phyloP scores from a whole-genome alignment of 1,140 invertebrate species.

The Bombus balteatus region DNA sequence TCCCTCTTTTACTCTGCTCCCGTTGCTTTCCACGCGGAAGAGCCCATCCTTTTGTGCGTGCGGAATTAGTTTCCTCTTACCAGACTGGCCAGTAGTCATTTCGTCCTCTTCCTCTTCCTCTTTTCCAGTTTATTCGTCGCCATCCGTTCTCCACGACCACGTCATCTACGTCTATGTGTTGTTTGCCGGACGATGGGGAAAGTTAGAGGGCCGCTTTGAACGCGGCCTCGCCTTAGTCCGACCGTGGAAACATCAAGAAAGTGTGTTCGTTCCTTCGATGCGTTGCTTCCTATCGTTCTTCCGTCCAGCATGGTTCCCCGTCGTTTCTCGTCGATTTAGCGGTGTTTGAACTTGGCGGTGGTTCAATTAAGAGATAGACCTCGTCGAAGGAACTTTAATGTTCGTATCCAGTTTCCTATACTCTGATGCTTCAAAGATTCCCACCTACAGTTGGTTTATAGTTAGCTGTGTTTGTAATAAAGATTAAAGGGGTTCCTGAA shows the following conservation, averaged over 20 bases:
- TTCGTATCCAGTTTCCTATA: background rate
- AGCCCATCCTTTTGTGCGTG: slow-evolving; percentile 59
- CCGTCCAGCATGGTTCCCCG: background rate
- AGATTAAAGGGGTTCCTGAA: no score
- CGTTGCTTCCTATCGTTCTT: background rate
- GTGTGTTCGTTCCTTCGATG: background rate
- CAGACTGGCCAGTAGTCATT: slow-evolving; percentile 30
- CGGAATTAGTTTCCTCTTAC: slow-evolving; percentile 63
- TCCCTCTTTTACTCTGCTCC: background rate
- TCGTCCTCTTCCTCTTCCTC: slow-evolving; percentile 45
- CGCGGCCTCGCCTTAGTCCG: background rate
- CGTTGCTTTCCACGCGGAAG: slow-evolving; percentile 38
- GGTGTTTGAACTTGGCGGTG: background rate
- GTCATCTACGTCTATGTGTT: slow-evolving; percentile 31
- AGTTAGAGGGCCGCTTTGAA: slow-evolving; percentile 15
- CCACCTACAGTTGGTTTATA: no score
- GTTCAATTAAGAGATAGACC: background rate
- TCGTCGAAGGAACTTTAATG: background rate
- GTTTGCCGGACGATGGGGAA: slow-evolving; percentile 22
- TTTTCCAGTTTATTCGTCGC: slow-evolving; percentile 23
- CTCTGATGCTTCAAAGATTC: background rate
- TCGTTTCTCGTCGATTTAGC: background rate
- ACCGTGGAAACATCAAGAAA: background rate
- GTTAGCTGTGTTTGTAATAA: no score
- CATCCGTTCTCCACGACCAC: background rate